Conservation (phyloP, 2,113 vertebrate genomes). For the Psettodes erumei region DNA sequence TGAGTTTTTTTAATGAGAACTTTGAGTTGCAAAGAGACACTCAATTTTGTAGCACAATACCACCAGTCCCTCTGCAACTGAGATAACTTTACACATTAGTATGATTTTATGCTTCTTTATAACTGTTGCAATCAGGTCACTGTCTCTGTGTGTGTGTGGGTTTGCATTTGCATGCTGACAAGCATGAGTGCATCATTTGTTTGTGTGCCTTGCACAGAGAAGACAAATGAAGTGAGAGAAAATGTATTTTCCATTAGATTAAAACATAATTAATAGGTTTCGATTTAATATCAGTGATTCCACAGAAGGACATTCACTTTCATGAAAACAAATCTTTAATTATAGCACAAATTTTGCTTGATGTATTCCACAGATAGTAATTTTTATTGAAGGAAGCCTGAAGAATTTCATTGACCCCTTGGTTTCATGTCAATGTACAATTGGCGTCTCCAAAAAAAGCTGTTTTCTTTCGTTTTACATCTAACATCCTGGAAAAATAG, state of each 20-base stretch:
- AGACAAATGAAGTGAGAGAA: slow-evolving; percentile 5
- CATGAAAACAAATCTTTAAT: neutral
- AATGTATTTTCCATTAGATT: neutral
- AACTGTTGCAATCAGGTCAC: slow-evolving; percentile 58
- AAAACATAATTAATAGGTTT: neutral
- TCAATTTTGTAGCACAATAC: slow-evolving; percentile 61
- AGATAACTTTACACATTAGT: slow-evolving; percentile 39
- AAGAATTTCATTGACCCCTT: neutral
- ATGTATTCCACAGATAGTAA: neutral
- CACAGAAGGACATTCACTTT: neutral
- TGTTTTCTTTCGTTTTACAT: neutral
- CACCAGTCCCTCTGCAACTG: slow-evolving; percentile 59
- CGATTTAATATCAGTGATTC: neutral
- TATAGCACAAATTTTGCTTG: neutral
- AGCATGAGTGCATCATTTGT: neutral
- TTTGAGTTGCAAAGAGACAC: slow-evolving; percentile 62
- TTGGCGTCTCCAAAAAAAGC: neutral
- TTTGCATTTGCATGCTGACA: neutral
- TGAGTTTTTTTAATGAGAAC: slow-evolving; percentile 75
- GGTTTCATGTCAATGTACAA: neutral
- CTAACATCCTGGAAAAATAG: slow-evolving; percentile 43
- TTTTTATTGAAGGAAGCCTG: neutral
- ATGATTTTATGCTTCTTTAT: slow-evolving; percentile 61
- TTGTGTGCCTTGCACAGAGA: neutral
- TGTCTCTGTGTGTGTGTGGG: neutral